A percentile compares a stretch with the other conserved stretches of the same genome.
These are phyloP conservation scores for Drosophila takahashii DNA, from an alignment of 1,140 invertebrate species.

Conservation along the genomic window DNA sequence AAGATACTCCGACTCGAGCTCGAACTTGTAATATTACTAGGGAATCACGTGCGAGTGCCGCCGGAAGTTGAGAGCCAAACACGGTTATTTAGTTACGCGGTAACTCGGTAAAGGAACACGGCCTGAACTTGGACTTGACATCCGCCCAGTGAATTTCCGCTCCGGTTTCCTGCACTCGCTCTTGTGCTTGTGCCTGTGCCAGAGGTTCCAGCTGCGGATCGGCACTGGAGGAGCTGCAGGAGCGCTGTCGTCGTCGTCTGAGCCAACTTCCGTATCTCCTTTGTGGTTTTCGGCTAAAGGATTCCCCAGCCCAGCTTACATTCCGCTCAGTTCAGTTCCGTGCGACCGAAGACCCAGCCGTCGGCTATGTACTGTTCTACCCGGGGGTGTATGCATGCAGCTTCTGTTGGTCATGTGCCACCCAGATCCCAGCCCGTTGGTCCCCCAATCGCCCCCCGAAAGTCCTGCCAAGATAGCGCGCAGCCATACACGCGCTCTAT, in stretches of 20 bases:
- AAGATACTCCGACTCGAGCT: slow-evolving; percentile 1
- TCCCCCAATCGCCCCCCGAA: slow-evolving; percentile 15
- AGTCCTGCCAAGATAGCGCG: slow-evolving; percentile 71
- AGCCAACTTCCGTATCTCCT: slow-evolving; percentile 84
- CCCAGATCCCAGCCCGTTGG: slow-evolving; percentile 11
- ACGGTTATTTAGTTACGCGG: slow-evolving; percentile 49
- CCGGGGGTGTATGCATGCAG: slow-evolving; percentile 84
- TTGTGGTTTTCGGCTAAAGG: slow-evolving; percentile 82
- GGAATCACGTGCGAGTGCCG: slow-evolving; percentile 49
- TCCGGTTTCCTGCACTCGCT: slow-evolving; percentile 61
- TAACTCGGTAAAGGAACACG: slow-evolving; percentile 45
- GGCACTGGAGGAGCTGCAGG: slow-evolving; percentile 55
- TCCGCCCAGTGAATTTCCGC: slow-evolving; percentile 79
- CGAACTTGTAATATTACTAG: slow-evolving; percentile 1
- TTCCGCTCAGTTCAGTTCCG: slow-evolving; percentile 54
- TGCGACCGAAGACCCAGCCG: slow-evolving; percentile 84
- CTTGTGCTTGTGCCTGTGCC: slow-evolving; percentile 35
- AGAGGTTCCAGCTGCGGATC: slow-evolving; percentile 45
- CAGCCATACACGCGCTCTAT: slow-evolving; percentile 50
- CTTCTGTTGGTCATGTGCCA: slow-evolving; percentile 78
- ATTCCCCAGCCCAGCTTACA: slow-evolving; percentile 81
- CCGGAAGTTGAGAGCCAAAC: slow-evolving; percentile 54
- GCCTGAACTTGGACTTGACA: slow-evolving; percentile 65
- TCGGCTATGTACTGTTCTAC: slow-evolving; percentile 84
- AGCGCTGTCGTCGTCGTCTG: slow-evolving; percentile 66